Percentiles rank a stretch among this genome's conserved stretches.
phyloP scores from a whole-genome alignment of 2,888 invertebrate genomes.

The Eupeodes luniger region DNA sequence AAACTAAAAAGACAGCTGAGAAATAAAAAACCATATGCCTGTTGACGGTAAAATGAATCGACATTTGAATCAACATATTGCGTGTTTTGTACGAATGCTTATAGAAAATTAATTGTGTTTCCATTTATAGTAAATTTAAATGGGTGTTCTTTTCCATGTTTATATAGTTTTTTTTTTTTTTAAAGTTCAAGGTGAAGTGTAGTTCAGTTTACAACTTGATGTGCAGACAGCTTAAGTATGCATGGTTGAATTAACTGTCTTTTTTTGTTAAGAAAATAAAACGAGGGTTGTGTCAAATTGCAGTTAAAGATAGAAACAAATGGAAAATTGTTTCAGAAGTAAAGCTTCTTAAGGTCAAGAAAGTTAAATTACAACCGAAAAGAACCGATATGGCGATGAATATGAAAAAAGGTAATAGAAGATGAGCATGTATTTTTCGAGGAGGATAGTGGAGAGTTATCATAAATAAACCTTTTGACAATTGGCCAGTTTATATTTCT shows the following conservation, averaged over 20 bases:
- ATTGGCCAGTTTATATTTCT: too few species aligned
- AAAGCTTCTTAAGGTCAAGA: too few species aligned
- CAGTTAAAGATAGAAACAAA: too few species aligned
- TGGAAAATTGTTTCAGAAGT: too few species aligned
- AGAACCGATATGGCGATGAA: too few species aligned
- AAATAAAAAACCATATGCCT: slow-evolving; percentile 29
- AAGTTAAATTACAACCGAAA: too few species aligned
- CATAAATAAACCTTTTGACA: too few species aligned
- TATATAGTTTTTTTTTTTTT: neutral
- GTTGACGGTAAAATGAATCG: slow-evolving; percentile 27
- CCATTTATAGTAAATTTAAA: neutral
- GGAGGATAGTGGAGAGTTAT: too few species aligned
- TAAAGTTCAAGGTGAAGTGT: slow-evolving; percentile 31
- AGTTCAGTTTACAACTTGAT: neutral
- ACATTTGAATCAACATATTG: slow-evolving; percentile 41
- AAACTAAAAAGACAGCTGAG: neutral
- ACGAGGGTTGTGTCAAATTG: too few species aligned
- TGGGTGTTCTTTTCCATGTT: neutral
- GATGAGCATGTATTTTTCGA: too few species aligned
- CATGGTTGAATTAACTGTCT: neutral
- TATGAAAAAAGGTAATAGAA: too few species aligned
- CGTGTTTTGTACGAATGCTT: slow-evolving; percentile 3
- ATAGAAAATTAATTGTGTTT: slow-evolving; percentile 9
- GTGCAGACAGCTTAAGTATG: neutral
- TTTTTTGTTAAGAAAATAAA: neutral